These are phyloP conservation scores for Pelodiscus sinensis DNA, from an alignment of 2,113 vertebrate genomes.

Conservation along the genomic window DNA sequence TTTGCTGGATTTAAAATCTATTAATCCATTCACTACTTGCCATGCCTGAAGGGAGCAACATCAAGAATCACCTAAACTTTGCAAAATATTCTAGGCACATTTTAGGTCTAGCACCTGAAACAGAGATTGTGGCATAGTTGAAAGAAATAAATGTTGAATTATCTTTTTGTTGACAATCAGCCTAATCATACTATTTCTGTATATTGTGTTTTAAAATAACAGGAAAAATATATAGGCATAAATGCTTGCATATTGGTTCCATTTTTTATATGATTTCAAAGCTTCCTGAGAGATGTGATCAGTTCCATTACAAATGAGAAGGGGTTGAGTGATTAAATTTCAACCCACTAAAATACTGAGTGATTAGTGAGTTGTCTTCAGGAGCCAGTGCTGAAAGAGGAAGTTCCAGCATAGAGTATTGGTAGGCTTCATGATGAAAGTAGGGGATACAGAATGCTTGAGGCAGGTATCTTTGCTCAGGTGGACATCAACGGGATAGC, in stretches of 20 bases:
- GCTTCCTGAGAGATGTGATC: neutral
- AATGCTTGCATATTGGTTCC: neutral
- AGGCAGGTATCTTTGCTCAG: neutral
- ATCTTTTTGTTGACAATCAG: neutral
- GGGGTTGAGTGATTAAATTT: neutral
- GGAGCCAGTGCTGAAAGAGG: slow-evolving; percentile 1
- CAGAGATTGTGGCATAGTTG: neutral
- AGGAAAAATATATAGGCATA: neutral
- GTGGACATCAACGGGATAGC: neutral
- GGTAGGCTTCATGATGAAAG: neutral
- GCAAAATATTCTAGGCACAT: neutral
- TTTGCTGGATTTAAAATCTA: neutral
- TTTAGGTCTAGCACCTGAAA: neutral
- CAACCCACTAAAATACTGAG: too few relatives aligned
- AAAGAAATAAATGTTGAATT: neutral
- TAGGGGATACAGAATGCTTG: neutral
- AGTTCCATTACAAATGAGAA: neutral
- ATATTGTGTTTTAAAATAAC: neutral
- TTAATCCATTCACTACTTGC: neutral
- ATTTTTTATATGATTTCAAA: neutral
- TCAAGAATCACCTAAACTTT: neutral
- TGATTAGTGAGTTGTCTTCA: slow-evolving; percentile 19
- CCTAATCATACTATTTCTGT: slow-evolving; percentile 9
- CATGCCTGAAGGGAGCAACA: neutral
- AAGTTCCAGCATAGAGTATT: neutral